Evolutionary conservation across 2,113 vertebrate species (phyloP).

Genomic region (Calidris pugnax): DNA sequence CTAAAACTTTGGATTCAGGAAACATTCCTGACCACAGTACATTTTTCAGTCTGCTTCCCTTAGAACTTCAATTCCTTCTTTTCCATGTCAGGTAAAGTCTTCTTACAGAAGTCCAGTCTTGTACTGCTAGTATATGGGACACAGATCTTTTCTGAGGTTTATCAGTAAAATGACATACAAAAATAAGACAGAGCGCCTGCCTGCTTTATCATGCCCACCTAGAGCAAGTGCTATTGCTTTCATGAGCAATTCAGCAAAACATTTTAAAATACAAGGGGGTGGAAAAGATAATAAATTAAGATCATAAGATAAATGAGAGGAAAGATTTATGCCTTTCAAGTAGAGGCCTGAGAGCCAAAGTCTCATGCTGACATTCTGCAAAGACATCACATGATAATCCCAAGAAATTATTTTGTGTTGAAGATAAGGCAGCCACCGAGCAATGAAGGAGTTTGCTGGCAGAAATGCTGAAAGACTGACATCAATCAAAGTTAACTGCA

Average conservation of each 20-base stretch:
- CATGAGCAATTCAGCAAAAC: neutral
- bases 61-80: neutral
- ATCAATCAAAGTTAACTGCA: constrained; percentile 62
- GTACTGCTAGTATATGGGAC: neutral
- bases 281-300: neutral
- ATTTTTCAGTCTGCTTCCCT: neutral
- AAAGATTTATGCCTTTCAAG: constrained; percentile 9
- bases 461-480: constrained; percentile 62
- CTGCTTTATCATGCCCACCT: neutral
- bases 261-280: neutral
- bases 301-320: neutral
- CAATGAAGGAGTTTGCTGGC: constrained; percentile 43
- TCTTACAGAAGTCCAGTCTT: neutral
- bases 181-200: neutral
- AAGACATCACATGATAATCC: constrained; percentile 37
- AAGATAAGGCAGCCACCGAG: constrained; percentile 28
- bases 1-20: neutral
- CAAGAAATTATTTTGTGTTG: constrained; percentile 57
- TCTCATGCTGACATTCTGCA: constrained; percentile 24
- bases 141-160: neutral
- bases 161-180: neutral
- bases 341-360: neutral
- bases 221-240: neutral
- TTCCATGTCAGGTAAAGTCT: neutral
- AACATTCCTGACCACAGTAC: neutral